Evolutionary conservation across 2,797 vertebrate genomes (phyloP).

Genomic region (Argyrosomus regius): DNA sequence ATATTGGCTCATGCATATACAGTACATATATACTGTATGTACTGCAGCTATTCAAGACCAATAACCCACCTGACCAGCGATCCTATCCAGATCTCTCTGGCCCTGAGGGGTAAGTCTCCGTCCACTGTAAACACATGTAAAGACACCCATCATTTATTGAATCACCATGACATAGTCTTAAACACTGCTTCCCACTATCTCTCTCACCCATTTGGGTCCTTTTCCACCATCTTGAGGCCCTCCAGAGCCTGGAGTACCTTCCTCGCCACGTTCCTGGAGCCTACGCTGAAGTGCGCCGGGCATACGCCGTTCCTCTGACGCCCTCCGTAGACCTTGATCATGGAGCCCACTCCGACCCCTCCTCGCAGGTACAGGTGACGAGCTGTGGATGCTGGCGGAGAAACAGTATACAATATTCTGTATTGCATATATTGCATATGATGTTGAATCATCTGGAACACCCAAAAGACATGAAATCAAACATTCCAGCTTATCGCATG

Average conservation of each 20-base stretch:
- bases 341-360: conserved; percentile 91
- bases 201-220: conserved; percentile 92
- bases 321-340: conserved; percentile 94
- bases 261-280: conserved; percentile 92
- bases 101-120: conserved; percentile 89
- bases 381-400: conserved; percentile 88
- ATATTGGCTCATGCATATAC: not conserved
- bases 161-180: conserved; percentile 1
- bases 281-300: conserved; percentile 92
- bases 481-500: conserved; percentile 57
- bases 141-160: not conserved
- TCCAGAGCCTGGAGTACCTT: conserved; percentile 91
- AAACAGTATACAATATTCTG: not conserved
- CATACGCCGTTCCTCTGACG: conserved; percentile 92
- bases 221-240: conserved; percentile 93
- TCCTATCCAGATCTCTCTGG: conserved; percentile 90
- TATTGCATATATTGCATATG: conserved; percentile 20
- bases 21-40: too few relatives aligned
- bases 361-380: conserved; percentile 92
- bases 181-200: not conserved
- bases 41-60: not conserved
- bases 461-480: conserved; percentile 47
- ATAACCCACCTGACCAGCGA: conserved; percentile 88
- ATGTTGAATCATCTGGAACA: conserved; percentile 8
- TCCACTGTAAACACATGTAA: conserved; percentile 75